phyloP scores from a whole-genome alignment of 1,140 invertebrate species.

The Mercenaria mercenaria region DNA sequence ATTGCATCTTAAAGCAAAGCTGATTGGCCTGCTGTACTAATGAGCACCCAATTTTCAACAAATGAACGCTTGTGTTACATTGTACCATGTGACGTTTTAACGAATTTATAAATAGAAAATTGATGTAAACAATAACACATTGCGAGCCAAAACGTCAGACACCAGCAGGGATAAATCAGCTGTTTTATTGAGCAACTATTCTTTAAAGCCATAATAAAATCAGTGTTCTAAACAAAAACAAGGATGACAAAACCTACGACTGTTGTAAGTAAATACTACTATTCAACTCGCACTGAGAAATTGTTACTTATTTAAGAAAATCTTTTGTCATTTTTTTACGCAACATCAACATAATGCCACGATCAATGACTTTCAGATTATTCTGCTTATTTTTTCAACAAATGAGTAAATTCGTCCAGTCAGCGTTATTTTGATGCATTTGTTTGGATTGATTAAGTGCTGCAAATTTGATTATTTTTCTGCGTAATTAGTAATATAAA shows the following conservation, averaged over 20 bases:
- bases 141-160: background rate
- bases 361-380: background rate
- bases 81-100: slow-evolving; percentile 47
- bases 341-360: slow-evolving; percentile 16
- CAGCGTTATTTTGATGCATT: too few relatives aligned
- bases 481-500: too few relatives aligned
- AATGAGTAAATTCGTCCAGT: too few relatives aligned
- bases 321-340: background rate
- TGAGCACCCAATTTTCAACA: background rate
- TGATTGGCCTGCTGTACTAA: slow-evolving; percentile 24
- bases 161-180: background rate
- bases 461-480: too few relatives aligned
- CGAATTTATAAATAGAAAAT: slow-evolving; percentile 73
- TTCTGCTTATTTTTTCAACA: background rate
- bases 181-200: background rate
- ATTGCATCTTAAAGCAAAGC: background rate
- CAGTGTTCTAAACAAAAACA: too few relatives aligned
- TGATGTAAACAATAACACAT: slow-evolving; percentile 78
- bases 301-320: background rate
- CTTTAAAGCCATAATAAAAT: background rate
- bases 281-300: too few relatives aligned
- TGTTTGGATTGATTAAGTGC: too few relatives aligned
- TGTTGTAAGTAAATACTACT: slow-evolving; percentile 76
- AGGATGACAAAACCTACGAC: slow-evolving; percentile 80
- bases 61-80: slow-evolving; percentile 36